Base-by-base conservation (phyloP, 1,140 invertebrate species). In the Leptinotarsa texana region DNA sequence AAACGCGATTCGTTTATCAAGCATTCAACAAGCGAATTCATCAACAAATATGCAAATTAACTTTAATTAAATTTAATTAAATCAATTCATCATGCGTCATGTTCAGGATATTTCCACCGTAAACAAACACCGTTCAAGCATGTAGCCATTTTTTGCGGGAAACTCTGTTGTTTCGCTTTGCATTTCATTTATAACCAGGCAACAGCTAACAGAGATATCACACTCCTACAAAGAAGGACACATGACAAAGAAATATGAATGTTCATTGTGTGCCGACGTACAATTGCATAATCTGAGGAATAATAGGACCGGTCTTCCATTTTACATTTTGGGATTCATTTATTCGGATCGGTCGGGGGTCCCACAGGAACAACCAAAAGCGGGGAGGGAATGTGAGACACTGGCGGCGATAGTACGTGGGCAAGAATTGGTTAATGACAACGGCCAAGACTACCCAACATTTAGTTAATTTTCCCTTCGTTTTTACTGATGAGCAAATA, bases 241-340 rank as follows among this genome's bases (percentile, higher is more conserved):
- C 57, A 72, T 77, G 78, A 80, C 78, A 79, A 79, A 78, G 78
- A 80, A 78, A 78, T 74, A 80, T 80, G 66, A 69, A 57, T 74
- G 69, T 78, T 77, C 79, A 80, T 80, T 80, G 80, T 80, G 74
- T 76, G 80, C 78, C 80, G 80, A 80, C 78, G 76, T 75, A 80
- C 80, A 80, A 80, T 80, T 80, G 80, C 78, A 79, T 80, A 80
- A 80, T 80, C 78, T 80, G 77, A 74, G 73, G 76, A 74, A 80
- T 80, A 80, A 79, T 79, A 78, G 80, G 74, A 74, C 68, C 76
- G 75, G 74, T 78, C 74, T 76, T 73, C 75, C 78, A 79, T 80
- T 77, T 80, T 78, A 79, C 80, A 77, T 80, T 80, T 78, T 73
- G 74, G 78, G 73, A 78, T 78, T 78, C 73, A 73, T 80, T 80